phyloP scores from a whole-genome alignment of 2,113 vertebrate genomes.

The Callipepla squamata region DNA sequence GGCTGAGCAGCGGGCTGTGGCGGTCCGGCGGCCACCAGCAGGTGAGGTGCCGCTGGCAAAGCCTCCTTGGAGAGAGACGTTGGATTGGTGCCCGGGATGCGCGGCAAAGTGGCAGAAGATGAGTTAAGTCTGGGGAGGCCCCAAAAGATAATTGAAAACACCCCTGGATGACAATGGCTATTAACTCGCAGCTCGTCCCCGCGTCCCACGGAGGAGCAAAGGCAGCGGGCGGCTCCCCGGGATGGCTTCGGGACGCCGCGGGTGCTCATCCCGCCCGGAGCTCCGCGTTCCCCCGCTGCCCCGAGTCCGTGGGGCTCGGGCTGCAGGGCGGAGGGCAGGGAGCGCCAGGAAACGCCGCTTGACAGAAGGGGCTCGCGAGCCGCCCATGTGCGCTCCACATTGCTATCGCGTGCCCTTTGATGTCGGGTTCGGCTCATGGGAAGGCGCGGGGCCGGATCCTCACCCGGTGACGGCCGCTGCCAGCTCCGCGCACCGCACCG shows the following conservation, averaged over 20 bases:
- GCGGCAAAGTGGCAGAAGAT: not conserved
- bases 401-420: constrained; percentile 71
- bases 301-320: not conserved
- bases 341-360: constrained; percentile 66
- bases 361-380: constrained; percentile 53
- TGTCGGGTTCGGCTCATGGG: constrained; percentile 46
- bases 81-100: not conserved
- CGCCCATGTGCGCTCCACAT: constrained; percentile 77
- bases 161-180: not conserved
- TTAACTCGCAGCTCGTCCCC: not conserved
- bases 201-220: not conserved
- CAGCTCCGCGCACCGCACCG: not conserved
- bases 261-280: not conserved
- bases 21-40: not conserved
- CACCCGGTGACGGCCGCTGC: not conserved
- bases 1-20: not conserved
- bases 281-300: not conserved
- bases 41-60: not conserved
- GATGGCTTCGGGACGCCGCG: not conserved
- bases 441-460: constrained; percentile 48
- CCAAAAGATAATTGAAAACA: constrained; percentile 20
- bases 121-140: not conserved
- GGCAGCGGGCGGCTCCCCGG: accelerated
- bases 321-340: not conserved
- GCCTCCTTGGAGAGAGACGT: not conserved